These are phyloP conservation scores for Ophioderma brevispina DNA, from an alignment of 35 echinoderm and acorn worm genomes.

Conservation along the genomic window DNA sequence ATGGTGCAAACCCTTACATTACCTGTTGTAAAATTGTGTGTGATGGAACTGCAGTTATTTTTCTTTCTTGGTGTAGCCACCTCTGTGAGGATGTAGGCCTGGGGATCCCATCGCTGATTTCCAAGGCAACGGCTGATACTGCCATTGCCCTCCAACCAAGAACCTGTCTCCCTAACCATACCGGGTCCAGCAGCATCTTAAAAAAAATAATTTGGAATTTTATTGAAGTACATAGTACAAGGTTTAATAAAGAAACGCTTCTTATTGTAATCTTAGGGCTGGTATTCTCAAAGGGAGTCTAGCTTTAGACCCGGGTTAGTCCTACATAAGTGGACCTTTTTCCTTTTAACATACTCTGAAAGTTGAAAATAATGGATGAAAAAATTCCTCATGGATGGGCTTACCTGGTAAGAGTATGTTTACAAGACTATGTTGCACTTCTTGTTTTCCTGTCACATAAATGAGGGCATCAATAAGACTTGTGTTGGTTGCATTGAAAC, in stretches of 20 bases:
- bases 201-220: background rate
- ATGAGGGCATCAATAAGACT: constrained; percentile 81
- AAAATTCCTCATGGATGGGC: no score
- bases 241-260: no score
- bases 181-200: background rate
- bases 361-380: no score
- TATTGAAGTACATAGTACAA: no score
- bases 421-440: constrained; percentile 4
- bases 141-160: background rate
- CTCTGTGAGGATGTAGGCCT: constrained; percentile 34
- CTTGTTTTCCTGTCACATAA: constrained; percentile 38
- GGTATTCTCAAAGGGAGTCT: no score
- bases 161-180: background rate
- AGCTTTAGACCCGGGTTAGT: no score
- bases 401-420: constrained; percentile 69
- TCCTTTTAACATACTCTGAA: no score
- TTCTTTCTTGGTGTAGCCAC: constrained; percentile 35
- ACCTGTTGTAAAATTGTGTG: background rate
- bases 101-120: constrained; percentile 44
- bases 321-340: no score
- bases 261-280: no score
- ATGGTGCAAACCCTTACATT: no score
- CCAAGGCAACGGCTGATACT: constrained; percentile 87
- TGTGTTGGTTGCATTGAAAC: constrained; percentile 15
- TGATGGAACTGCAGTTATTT: constrained; percentile 52